Evolutionary conservation across 2,797 vertebrate species (phyloP).

Genomic region (Anguilla megastoma): DNA sequence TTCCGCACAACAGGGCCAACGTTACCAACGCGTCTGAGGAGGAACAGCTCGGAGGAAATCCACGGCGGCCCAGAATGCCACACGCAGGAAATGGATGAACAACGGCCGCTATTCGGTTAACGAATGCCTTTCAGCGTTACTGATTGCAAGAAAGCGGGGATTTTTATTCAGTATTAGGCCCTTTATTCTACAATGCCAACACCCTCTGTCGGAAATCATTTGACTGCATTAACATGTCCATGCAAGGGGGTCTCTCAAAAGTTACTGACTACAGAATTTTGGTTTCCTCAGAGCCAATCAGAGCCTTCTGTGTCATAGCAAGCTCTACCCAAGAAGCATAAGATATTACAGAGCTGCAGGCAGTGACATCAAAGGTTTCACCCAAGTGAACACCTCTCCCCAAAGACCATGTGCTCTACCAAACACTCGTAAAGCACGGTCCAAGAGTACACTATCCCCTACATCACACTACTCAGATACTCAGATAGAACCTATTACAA

Average conservation of each 20-base stretch:
- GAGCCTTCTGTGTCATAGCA: not conserved
- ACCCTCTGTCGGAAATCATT: not conserved
- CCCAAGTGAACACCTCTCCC: not conserved
- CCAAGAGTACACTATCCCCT: not conserved
- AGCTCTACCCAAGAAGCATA: not conserved
- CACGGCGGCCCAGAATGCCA: conserved; percentile 2
- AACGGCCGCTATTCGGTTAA: not conserved
- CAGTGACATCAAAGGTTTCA: not conserved
- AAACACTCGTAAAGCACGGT: not conserved
- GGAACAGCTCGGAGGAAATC: conserved; percentile 30
- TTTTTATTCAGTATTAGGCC: not conserved
- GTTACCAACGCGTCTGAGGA: conserved; percentile 20
- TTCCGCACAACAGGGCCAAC: conserved; percentile 24
- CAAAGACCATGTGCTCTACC: not conserved
- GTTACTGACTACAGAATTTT: not conserved
- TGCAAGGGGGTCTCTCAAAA: not conserved
- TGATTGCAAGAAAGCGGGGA: not conserved
- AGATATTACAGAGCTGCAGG: not conserved
- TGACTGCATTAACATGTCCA: not conserved
- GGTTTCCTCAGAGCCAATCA: not conserved
- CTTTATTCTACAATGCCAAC: not conserved
- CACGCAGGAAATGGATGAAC: not conserved
- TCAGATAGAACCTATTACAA: not conserved
- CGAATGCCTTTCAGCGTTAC: not conserved
- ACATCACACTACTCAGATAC: not conserved